phyloP scores from a whole-genome alignment of 1,140 invertebrate genomes.

The Ceratosolen solmsi region DNA sequence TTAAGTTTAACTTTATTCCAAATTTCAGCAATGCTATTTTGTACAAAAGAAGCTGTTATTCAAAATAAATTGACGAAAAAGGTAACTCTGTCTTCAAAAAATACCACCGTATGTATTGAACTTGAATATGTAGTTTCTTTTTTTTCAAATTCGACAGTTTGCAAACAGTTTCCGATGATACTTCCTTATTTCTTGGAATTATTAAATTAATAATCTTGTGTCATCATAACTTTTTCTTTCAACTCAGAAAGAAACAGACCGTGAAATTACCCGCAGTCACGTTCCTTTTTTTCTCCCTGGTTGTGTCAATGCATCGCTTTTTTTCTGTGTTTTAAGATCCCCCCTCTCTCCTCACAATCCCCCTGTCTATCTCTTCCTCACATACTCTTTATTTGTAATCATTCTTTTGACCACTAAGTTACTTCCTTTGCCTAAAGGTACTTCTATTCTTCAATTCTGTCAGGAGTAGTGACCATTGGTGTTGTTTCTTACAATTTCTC shows the following conservation, averaged over 20 bases:
- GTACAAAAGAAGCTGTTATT: too few species aligned
- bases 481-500: constrained; percentile 51
- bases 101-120: too few species aligned
- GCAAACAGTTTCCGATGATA: not conserved
- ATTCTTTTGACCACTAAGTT: not conserved
- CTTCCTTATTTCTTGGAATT: constrained; percentile 41
- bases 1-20: too few species aligned
- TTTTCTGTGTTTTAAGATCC: too few species aligned
- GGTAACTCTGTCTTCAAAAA: too few species aligned
- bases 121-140: not conserved
- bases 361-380: not conserved
- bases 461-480: too few species aligned
- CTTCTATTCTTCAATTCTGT: not conserved
- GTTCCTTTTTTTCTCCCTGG: constrained; percentile 28
- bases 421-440: too few species aligned
- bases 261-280: too few species aligned
- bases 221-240: too few species aligned
- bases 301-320: not conserved
- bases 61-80: too few species aligned
- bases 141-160: not conserved
- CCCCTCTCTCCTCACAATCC: not conserved
- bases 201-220: constrained; percentile 38
- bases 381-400: too few species aligned
- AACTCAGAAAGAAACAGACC: constrained; percentile 12
- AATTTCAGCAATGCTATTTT: too few species aligned